phyloP scores from a whole-genome alignment of 2,797 vertebrate species.

The Enteromius thamalakanensis region DNA sequence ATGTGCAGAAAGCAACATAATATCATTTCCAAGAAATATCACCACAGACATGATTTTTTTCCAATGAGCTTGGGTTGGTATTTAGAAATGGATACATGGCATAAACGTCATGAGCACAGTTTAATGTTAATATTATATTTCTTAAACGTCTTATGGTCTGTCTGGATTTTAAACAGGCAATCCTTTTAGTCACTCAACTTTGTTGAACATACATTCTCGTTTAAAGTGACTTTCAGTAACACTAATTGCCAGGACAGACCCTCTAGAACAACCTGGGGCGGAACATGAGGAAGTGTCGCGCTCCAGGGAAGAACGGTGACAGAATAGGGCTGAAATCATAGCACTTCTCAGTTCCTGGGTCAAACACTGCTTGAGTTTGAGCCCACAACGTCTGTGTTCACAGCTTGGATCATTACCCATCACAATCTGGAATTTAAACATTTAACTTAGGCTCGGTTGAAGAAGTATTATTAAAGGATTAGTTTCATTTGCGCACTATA shows the following conservation, averaged over 20 bases:
- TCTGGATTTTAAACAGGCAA: not conserved
- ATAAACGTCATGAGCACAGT: not conserved
- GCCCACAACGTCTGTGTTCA: slow-evolving; percentile 12
- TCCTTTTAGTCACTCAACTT: slow-evolving; percentile 2
- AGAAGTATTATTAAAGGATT: not conserved
- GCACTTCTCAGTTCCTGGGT: slow-evolving; percentile 13
- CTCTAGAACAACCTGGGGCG: slow-evolving; percentile 19
- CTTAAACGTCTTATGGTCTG: not conserved
- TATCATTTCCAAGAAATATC: not conserved
- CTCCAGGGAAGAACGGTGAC: slow-evolving; percentile 39
- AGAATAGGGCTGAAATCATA: slow-evolving; percentile 31
- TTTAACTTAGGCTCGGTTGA: not conserved
- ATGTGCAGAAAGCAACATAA: not conserved
- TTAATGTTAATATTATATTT: slow-evolving; percentile 1
- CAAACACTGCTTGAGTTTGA: slow-evolving; percentile 8
- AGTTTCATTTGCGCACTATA: not conserved
- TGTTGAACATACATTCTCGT: slow-evolving; percentile 13
- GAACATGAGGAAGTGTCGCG: slow-evolving; percentile 2
- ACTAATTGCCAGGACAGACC: slow-evolving; percentile 30
- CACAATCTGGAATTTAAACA: not conserved
- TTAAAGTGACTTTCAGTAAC: slow-evolving; percentile 24
- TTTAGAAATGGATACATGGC: not conserved
- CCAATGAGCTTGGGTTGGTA: not conserved
- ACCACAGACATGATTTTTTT: not conserved
- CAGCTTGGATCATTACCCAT: not conserved